These are phyloP conservation scores for Asbolus verrucosus DNA, from an alignment of 1,140 invertebrate species.

Conservation along the genomic window DNA sequence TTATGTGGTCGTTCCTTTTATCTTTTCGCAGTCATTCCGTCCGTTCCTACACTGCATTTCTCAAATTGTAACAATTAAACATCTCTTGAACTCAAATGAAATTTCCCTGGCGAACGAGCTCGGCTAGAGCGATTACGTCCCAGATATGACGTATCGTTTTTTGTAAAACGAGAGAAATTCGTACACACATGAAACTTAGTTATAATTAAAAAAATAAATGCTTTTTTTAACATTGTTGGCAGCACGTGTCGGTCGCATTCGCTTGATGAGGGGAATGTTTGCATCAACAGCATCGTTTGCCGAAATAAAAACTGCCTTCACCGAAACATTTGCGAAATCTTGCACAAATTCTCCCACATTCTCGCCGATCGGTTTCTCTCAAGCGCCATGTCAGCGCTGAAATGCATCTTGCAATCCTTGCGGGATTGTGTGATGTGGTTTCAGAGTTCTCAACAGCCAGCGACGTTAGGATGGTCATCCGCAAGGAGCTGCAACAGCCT, in stretches of 20 bases:
- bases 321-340: conserved; percentile 2
- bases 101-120: too few species aligned
- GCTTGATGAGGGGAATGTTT: too few species aligned
- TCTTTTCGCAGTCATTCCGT: not conserved
- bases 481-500: not conserved
- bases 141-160: too few species aligned
- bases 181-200: too few species aligned
- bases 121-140: too few species aligned
- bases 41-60: too few species aligned
- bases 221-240: too few species aligned
- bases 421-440: conserved; percentile 32
- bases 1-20: not conserved
- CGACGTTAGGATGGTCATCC: conserved; percentile 16
- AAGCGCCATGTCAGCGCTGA: conserved; percentile 11
- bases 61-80: not conserved
- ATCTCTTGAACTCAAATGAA: not conserved
- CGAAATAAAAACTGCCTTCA: not conserved
- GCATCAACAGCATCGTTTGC: too few species aligned
- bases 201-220: too few species aligned
- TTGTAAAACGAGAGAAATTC: too few species aligned
- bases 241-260: too few species aligned
- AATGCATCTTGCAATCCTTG: not conserved
- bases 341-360: conserved; percentile 1
- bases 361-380: not conserved
- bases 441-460: conserved; percentile 5